Percentiles rank a stretch among this genome's conserved stretches.
phyloP scores from a whole-genome alignment of 2,113 vertebrate genomes.

The Neopipo cinnamomea region DNA sequence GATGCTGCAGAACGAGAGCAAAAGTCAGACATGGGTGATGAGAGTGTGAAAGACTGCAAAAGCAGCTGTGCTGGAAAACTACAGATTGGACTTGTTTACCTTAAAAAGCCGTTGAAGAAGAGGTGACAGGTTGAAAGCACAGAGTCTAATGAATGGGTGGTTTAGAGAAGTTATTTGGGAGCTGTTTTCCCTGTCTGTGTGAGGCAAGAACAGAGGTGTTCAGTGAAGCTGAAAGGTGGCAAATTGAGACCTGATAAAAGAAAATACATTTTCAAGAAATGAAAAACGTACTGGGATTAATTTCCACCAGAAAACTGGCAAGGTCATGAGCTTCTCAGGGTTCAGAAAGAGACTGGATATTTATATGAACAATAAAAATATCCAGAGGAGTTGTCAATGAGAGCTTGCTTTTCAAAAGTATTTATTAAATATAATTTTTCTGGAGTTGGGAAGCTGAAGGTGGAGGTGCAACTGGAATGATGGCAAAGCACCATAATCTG shows the following conservation, averaged over 20 bases:
- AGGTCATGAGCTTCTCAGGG: neutral
- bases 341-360: neutral
- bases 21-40: neutral
- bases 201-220: slow-evolving; percentile 1
- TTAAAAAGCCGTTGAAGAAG: neutral
- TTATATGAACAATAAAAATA: neutral
- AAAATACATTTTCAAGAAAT: slow-evolving; percentile 16
- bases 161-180: slow-evolving; percentile 3
- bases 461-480: neutral
- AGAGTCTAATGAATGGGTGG: neutral
- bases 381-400: neutral
- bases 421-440: neutral
- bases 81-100: neutral
- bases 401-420: neutral
- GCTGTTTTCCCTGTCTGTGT: slow-evolving; percentile 9
- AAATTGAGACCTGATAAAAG: slow-evolving; percentile 57
- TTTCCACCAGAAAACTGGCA: neutral
- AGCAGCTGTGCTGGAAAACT: neutral
- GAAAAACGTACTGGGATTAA: neutral
- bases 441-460: neutral
- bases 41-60: neutral
- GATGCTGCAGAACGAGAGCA: neutral
- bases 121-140: neutral
- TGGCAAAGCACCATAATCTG: neutral
- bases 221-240: slow-evolving; percentile 46